Evolutionary conservation across 2,797 vertebrate genomes (phyloP).

Genomic region (Ptychadena robeensis): DNA sequence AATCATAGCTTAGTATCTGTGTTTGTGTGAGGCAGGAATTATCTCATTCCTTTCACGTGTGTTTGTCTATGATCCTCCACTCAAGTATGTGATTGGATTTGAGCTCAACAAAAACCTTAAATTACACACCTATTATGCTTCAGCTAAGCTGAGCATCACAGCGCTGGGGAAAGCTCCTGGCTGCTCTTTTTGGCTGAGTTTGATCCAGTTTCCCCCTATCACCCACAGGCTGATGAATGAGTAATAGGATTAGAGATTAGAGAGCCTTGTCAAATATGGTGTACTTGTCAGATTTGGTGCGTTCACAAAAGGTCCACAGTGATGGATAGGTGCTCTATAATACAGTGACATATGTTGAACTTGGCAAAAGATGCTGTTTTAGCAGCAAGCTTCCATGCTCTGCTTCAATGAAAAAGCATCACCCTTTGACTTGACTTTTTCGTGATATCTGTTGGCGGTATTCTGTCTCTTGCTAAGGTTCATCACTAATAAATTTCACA

Average conservation of each 20-base stretch:
- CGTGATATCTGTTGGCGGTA: conserved; percentile 31
- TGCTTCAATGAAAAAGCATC: conserved; percentile 8
- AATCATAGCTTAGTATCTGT: conserved; percentile 77
- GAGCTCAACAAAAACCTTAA: conserved; percentile 97
- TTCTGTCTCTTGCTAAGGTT: conserved; percentile 8
- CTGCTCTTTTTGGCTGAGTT: conserved; percentile 81
- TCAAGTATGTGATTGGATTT: conserved; percentile 99
- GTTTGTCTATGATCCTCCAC: conserved; percentile 95
- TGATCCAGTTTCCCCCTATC: conserved; percentile 81
- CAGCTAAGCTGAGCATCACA: conserved; percentile 90
- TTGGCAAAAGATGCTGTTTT: conserved; percentile 54
- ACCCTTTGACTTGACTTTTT: conserved; percentile 46
- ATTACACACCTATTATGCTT: conserved; percentile 98
- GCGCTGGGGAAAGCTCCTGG: conserved; percentile 81
- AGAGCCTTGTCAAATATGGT: conserved; percentile 81
- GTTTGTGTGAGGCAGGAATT: conserved; percentile 87
- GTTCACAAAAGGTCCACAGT: conserved; percentile 75
- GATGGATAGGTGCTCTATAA: conserved; percentile 68
- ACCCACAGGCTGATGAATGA: conserved; percentile 86
- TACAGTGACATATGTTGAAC: conserved; percentile 68
- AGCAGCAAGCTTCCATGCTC: conserved; percentile 32
- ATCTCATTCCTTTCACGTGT: conserved; percentile 84
- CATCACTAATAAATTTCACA: conserved; percentile 27
- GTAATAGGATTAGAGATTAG: conserved; percentile 98
- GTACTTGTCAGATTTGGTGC: conserved; percentile 79